Evolutionary conservation across 2,113 vertebrate species (phyloP).

Genomic region (Gymnocephalus cernua): DNA sequence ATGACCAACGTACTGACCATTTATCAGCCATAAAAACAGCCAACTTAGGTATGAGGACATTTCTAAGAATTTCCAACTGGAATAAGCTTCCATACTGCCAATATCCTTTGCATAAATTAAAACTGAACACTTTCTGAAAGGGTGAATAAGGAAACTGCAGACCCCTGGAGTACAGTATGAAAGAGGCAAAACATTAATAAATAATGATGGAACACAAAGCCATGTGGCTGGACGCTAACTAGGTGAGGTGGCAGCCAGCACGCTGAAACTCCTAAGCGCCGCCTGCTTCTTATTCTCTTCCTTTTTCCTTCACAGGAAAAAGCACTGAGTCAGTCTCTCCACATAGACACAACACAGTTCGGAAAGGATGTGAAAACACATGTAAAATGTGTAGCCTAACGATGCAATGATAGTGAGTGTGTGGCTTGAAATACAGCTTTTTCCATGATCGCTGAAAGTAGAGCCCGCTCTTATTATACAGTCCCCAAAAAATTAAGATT

Average conservation of each 20-base stretch:
- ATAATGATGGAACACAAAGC: conserved; percentile 54
- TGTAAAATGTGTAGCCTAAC: conserved; percentile 9
- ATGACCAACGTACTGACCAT: conserved; percentile 6
- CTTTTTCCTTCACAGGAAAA: conserved; percentile 60
- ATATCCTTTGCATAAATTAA: conserved; percentile 9
- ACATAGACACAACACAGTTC: conserved; percentile 39
- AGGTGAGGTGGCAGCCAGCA: conserved; percentile 11
- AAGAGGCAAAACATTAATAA: conserved; percentile 50
- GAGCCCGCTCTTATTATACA: not conserved
- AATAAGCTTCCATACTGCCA: not conserved
- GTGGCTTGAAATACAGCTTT: conserved; percentile 29
- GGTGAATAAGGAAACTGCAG: conserved; percentile 1
- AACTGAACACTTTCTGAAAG: not conserved
- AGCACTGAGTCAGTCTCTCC: conserved; percentile 66
- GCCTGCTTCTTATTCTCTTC: conserved; percentile 31
- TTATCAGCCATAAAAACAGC: conserved; percentile 20
- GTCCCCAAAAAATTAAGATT: not conserved
- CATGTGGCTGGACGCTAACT: not conserved
- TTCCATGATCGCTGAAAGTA: conserved; percentile 17
- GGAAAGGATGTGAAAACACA: conserved; percentile 43
- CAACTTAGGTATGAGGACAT: not conserved
- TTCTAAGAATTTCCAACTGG: conserved; percentile 20
- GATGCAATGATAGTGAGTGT: not conserved
- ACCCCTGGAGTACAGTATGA: conserved; percentile 2
- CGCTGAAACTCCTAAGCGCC: not conserved